Evolutionary conservation across 35 echinoderm and acorn worm species (phyloP), one percentile per base, ranked within the genome.

Genomic region (Lytechinus variegatus): DNA sequence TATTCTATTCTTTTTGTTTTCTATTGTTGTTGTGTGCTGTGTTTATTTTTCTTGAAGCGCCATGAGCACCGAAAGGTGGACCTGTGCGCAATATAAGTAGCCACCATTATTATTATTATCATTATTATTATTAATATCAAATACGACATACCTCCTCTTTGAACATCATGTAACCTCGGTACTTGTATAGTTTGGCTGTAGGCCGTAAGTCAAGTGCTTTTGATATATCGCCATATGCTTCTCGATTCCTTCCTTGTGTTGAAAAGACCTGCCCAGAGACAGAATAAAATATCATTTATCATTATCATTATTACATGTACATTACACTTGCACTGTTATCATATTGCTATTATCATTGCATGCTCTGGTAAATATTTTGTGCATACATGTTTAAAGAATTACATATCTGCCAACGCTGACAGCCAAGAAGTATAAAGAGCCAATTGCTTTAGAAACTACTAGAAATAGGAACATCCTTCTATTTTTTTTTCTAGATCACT

Each of bases 181-280:
- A 94, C 54, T 92, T 94, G 28, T 95, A 96, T 53, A 95, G 93
- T 56, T 94, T 97, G 11, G 95, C 95, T 10, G 95, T 89, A 9
- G 95, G 94, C 58, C 95, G 86, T 51, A 97, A 53, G 3, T 92
- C n/a, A 28, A 97, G 54, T 6, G 97, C 97, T 92, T 96, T 97
- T 9, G 92, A 95, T 57, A 97, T 94, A 52, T 97, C 97, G 66
- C 91, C 87, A 87, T 96, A 87, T 3, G 97, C 97, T 57, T 97
- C 97, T 57, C 96, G 96, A 54, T 87, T 96, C 61, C 95, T 97
- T 10, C 97, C 97, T 54, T 96, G 87, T n/a, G 97, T 56, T 21
- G 95, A 92, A 60, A 96, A 97, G 14, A 97, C 79, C 97, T 97
- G 86, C 4, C 29, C 33, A 44, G 52, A 90, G 2, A 90, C n/a